A percentile compares a stretch with the other conserved stretches of the same genome.
These are phyloP conservation scores for Geococcyx californianus DNA, from an alignment of 2,113 vertebrate species.

Conservation along the genomic window DNA sequence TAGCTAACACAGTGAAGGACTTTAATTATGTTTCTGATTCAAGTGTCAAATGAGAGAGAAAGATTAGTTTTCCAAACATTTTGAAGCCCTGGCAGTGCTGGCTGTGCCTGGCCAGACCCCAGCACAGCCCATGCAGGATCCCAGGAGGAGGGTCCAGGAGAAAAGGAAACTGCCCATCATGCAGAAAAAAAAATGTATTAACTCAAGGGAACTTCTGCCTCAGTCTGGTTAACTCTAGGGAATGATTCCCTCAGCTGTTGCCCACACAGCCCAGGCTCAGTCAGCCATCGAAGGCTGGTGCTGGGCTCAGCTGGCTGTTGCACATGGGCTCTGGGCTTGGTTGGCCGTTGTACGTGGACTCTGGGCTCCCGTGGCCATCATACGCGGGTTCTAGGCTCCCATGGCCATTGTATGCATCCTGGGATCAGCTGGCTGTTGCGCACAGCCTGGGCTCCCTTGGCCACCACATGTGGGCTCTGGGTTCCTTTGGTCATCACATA, in stretches of 20 bases:
- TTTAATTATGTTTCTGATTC: not conserved
- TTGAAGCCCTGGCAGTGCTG: rapidly evolving
- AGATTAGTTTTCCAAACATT: rapidly evolving
- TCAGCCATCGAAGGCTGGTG: rapidly evolving
- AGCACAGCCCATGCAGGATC: not conserved
- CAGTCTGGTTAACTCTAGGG: not conserved
- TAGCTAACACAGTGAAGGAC: not conserved
- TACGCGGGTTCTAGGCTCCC: too few relatives aligned
- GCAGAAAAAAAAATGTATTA: not conserved
- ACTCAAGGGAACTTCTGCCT: not conserved
- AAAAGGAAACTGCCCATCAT: not conserved
- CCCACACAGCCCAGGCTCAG: rapidly evolving
- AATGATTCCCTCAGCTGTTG: not conserved
- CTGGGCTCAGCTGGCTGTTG: not conserved
- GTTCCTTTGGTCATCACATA: too few relatives aligned
- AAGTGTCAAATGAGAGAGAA: not conserved
- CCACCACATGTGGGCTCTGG: too few relatives aligned
- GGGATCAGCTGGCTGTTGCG: too few relatives aligned
- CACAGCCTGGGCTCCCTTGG: too few relatives aligned
- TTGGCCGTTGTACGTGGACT: too few relatives aligned
- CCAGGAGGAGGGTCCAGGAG: not conserved
- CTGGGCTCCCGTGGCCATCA: too few relatives aligned
- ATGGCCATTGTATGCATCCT: too few relatives aligned
- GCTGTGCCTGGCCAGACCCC: rapidly evolving
- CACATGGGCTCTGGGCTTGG: too few relatives aligned